These are phyloP conservation scores for Passer domesticus DNA, from an alignment of 2,113 vertebrate species.

Conservation along the genomic window DNA sequence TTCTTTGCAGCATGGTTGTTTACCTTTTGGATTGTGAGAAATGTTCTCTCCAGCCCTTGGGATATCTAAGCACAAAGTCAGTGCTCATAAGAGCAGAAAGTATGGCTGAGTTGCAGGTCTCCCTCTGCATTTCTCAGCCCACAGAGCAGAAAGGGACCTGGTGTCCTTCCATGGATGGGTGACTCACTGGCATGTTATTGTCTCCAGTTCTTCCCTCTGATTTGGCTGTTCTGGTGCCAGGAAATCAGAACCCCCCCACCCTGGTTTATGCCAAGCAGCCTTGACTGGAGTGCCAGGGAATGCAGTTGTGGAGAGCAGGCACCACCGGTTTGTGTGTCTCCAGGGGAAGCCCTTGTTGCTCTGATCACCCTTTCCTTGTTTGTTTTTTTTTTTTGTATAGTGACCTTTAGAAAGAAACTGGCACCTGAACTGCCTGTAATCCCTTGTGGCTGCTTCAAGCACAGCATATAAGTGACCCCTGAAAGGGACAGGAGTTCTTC, in stretches of 20 bases:
- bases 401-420: background rate
- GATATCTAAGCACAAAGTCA: conserved; percentile 29
- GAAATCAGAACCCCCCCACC: conserved; percentile 22
- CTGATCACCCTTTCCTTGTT: background rate
- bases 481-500: background rate
- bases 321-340: background rate
- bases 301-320: background rate
- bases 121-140: conserved; percentile 52
- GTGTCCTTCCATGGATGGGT: conserved; percentile 54
- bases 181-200: conserved; percentile 60
- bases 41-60: background rate
- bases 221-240: conserved; percentile 52
- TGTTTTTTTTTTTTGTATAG: background rate
- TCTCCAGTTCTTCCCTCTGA: conserved; percentile 27
- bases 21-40: background rate
- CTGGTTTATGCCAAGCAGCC: conserved; percentile 13
- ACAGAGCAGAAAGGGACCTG: conserved; percentile 28
- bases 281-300: conserved; percentile 17
- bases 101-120: conserved; percentile 23
- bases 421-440: background rate
- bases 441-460: background rate
- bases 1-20: background rate
- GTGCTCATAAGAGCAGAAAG: conserved; percentile 19
- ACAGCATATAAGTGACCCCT: background rate
- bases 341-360: background rate